A percentile compares a stretch with the other conserved stretches of the same genome.
These are phyloP conservation scores for Parthenolecanium corni DNA, from an alignment of 2,888 invertebrate genomes.

Conservation along the genomic window DNA sequence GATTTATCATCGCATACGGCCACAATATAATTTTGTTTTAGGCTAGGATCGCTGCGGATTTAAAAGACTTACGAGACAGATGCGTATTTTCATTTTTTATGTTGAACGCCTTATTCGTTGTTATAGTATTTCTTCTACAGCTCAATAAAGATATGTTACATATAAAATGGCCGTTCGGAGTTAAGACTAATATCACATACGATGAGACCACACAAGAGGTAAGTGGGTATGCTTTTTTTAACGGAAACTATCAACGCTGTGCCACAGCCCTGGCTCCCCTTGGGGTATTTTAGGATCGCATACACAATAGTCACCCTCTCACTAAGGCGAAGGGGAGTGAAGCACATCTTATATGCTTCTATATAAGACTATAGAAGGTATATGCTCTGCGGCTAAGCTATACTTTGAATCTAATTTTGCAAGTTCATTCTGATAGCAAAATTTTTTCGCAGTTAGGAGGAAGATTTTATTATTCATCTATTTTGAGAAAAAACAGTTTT, in stretches of 20 bases:
- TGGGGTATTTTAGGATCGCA: neutral
- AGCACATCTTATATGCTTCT: too few species aligned
- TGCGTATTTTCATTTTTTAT: conserved; percentile 96
- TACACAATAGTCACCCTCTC: too few species aligned
- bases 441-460: too few species aligned
- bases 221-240: conserved; percentile 40
- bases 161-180: conserved; percentile 91
- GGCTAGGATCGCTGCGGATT: conserved; percentile 78
- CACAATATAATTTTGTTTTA: conserved; percentile 44
- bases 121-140: conserved; percentile 96
- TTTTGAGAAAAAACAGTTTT: too few species aligned
- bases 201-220: conserved; percentile 85
- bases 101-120: conserved; percentile 96
- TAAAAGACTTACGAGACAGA: conserved; percentile 89
- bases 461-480: too few species aligned
- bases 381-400: too few species aligned
- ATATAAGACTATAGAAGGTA: too few species aligned
- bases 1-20: neutral
- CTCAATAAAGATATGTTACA: conserved; percentile 94
- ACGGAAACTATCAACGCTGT: conserved; percentile 8
- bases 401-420: too few species aligned
- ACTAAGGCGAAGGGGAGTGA: too few species aligned
- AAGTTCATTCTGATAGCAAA: too few species aligned
- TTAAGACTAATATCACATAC: conserved; percentile 85
- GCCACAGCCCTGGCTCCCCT: neutral